Evolutionary conservation across 2,888 invertebrate species (phyloP).

Genomic region (Esperia sulphurella): DNA sequence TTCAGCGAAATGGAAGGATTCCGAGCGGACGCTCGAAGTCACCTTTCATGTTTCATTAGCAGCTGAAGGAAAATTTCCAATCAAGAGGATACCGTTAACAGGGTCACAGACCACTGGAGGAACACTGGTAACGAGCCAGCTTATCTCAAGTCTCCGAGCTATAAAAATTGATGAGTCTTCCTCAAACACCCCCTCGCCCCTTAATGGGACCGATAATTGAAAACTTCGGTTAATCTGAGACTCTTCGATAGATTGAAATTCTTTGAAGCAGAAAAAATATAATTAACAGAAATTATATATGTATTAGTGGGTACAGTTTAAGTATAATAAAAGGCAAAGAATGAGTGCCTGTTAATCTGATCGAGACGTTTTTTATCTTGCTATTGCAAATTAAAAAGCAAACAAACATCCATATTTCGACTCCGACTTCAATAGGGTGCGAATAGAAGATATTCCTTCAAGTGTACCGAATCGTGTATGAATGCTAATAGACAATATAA

Average conservation of each 20-base stretch:
- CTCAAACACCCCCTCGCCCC: conserved; percentile 37
- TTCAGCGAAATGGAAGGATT: not conserved
- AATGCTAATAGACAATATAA: too few relatives aligned
- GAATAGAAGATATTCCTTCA: too few relatives aligned
- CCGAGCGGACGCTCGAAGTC: not conserved
- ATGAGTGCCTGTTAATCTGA: not conserved
- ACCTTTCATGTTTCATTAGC: conserved; percentile 1
- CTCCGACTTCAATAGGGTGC: too few relatives aligned
- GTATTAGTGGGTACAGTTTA: not conserved
- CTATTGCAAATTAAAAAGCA: too few relatives aligned
- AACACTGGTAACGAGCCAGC: conserved; percentile 47
- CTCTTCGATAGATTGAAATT: conserved; percentile 56
- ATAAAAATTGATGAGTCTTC: conserved; percentile 56
- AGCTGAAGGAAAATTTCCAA: conserved; percentile 5
- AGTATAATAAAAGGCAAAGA: too few relatives aligned
- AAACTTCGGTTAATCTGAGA: conserved; percentile 61
- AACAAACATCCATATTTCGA: too few relatives aligned
- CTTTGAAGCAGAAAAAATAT: conserved; percentile 39
- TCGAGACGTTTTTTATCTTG: not conserved
- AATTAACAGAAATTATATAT: conserved; percentile 30
- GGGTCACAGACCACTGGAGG: conserved; percentile 23
- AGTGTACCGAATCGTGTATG: too few relatives aligned
- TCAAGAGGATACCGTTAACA: conserved; percentile 14
- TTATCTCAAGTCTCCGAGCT: conserved; percentile 40
- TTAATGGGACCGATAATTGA: conserved; percentile 64